Percentiles rank a stretch among this genome's conserved stretches.
Conservation (phyloP, 2,888 invertebrate species). For the Macrophya annulata region DNA sequence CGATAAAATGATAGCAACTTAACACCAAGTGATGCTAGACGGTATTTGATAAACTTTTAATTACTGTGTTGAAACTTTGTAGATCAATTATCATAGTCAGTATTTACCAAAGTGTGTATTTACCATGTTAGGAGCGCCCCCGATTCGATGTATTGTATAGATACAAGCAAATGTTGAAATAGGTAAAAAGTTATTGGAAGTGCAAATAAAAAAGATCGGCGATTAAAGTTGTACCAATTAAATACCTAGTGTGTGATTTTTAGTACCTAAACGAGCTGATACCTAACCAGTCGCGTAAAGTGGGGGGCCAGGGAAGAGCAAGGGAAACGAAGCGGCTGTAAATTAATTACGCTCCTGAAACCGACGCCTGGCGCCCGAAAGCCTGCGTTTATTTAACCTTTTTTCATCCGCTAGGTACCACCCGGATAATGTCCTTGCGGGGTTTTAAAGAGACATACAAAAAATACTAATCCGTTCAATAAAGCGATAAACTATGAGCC, state of each 20-base stretch:
- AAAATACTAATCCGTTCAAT: constrained; percentile 52
- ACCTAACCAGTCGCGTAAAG: not conserved
- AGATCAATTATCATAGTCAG: not conserved
- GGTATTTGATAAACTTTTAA: not conserved
- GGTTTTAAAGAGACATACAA: constrained; percentile 7
- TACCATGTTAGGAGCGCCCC: constrained; percentile 5
- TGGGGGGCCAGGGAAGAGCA: constrained; percentile 21
- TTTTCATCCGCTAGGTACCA: constrained; percentile 41
- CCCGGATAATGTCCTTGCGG: constrained; percentile 4
- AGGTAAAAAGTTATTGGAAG: not conserved
- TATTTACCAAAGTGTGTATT: constrained; percentile 33
- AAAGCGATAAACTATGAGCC: constrained; percentile 44
- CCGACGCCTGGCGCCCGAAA: constrained; percentile 64
- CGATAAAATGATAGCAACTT: not conserved
- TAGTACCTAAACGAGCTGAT: not conserved
- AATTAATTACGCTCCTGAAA: constrained; percentile 62
- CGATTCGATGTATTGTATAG: not conserved
- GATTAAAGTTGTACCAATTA: not conserved
- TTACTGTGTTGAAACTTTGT: not conserved
- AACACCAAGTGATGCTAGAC: not conserved
- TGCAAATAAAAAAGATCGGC: not conserved
- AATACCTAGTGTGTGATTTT: constrained; percentile 2
- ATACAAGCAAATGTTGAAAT: not conserved
- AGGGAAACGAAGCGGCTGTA: constrained; percentile 54
- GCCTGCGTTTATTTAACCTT: constrained; percentile 64